Evolutionary conservation across 2,113 vertebrate genomes (phyloP), one percentile per base, ranked within the genome.

Genomic region (Myrmophylax atrothorax): DNA sequence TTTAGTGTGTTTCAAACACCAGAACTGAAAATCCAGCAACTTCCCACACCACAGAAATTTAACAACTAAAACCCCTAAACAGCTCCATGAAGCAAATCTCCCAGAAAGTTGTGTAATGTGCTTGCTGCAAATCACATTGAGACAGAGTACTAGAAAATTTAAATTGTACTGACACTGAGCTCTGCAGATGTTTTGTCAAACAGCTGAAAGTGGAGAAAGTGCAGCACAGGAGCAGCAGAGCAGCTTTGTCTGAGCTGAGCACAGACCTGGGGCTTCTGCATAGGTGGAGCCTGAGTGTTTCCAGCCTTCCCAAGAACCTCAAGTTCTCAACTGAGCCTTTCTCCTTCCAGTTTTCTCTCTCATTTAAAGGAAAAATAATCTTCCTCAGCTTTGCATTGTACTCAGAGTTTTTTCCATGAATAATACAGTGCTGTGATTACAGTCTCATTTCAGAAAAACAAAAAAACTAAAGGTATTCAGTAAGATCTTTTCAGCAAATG

Each of bases 181-280:
- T 60, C 59, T 66, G n/a, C 14, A 26, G 64, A 12, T 35, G 38
- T 56, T 73, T 6, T 26, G 28, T 46, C 37, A 69, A 56, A 10
- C 16, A 66, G 6, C 0, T 37, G 13, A 24, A 52, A 53, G 38
- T 2, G 5, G 0, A 33, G 22, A 6, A 74, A 55, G 44, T 2
- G 8, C 28, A 15, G 62, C 67, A 6, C 16, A 46, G 55, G 3
- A 63, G 60, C 63, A 23, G 11, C 5, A 31, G 31, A 83, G 46
- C 78, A 74, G 86, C 24, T 76, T n/a, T 60, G 42, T 56, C 70
- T 28, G 58, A 80, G 8, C 59, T 40, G 37, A 25, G 20, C 3
- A 1, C 0, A 29, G 68, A 16, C 13, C 9, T 19, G 33, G 49
- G 68, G 17, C 35, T 69, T 23, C 12, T 59, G 40, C 3, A 31